Conservation (phyloP, 1,140 invertebrate genomes). For the Drosophila pseudoobscura region DNA sequence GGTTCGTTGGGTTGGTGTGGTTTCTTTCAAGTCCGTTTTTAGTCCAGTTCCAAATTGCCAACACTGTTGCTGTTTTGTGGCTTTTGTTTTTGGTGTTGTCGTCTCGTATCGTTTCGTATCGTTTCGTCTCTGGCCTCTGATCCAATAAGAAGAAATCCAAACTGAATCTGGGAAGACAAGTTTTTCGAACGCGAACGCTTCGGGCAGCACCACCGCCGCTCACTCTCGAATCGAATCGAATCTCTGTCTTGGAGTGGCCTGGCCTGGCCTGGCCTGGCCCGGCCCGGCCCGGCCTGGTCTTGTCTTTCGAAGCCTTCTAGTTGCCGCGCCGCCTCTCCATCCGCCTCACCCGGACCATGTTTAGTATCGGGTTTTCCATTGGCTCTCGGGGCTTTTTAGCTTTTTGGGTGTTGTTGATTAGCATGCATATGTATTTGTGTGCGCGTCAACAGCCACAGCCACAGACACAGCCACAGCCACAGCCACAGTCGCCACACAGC, state of each 20-base stretch:
- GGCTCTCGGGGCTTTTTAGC: slow-evolving; percentile 51
- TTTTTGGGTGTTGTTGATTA: slow-evolving; percentile 60
- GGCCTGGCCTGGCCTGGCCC: slow-evolving; percentile 19
- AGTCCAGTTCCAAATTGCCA: slow-evolving; percentile 78
- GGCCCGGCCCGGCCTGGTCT: slow-evolving; percentile 22
- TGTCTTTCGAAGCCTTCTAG: slow-evolving; percentile 44
- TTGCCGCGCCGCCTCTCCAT: slow-evolving; percentile 24
- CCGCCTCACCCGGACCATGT: slow-evolving; percentile 32
- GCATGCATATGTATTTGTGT: slow-evolving; percentile 61
- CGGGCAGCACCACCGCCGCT: slow-evolving; percentile 28
- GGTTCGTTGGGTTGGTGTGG: slow-evolving; percentile 38
- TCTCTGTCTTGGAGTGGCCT: slow-evolving; percentile 19
- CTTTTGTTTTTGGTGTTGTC: slow-evolving; percentile 26
- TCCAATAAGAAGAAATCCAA: slow-evolving; percentile 74
- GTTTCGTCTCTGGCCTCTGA: slow-evolving; percentile 32
- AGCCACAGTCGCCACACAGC: slow-evolving; percentile 6
- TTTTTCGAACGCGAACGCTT: slow-evolving; percentile 54
- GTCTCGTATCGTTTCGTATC: slow-evolving; percentile 3
- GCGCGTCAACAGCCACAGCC: slow-evolving; percentile 1
- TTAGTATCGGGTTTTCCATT: slow-evolving; percentile 68
- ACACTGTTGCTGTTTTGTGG: slow-evolving; percentile 43
- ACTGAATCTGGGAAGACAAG: slow-evolving; percentile 81
- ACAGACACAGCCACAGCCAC: neutral
- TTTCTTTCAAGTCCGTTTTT: slow-evolving; percentile 72
- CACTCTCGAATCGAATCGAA: slow-evolving; percentile 35